These are phyloP conservation scores for Nesidiocoris tenuis DNA, from an alignment of 2,888 invertebrate species.

Conservation along the genomic window DNA sequence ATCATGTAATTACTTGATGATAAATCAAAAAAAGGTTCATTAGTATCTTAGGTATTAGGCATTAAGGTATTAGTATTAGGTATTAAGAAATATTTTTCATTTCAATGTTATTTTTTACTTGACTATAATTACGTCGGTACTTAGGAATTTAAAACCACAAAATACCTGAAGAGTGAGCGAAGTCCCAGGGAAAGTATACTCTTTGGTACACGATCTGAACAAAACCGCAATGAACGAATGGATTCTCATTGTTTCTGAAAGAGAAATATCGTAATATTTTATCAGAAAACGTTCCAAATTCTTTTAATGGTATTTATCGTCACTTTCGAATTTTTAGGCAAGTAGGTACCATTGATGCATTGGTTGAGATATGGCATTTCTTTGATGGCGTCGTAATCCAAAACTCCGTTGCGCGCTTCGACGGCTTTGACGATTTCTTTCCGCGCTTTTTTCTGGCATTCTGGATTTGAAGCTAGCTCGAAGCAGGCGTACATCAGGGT, in stretches of 20 bases:
- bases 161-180: constrained; percentile 4
- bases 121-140: too few species aligned
- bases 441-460: constrained; percentile 32
- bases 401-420: background rate
- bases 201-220: constrained; percentile 27
- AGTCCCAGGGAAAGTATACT: constrained; percentile 22
- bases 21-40: too few species aligned
- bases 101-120: too few species aligned
- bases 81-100: too few species aligned
- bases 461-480: constrained; percentile 21
- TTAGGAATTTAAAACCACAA: too few species aligned
- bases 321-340: background rate
- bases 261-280: background rate
- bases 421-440: constrained; percentile 17
- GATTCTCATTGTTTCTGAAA: constrained; percentile 12
- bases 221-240: background rate
- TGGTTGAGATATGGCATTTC: constrained; percentile 40
- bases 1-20: too few species aligned
- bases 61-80: too few species aligned
- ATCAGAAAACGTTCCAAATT: background rate
- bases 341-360: constrained; percentile 30
- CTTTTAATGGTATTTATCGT: background rate
- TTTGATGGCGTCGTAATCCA: constrained; percentile 29
- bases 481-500: constrained; percentile 8
- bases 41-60: too few species aligned